Evolutionary conservation across 2,888 invertebrate species (phyloP), one percentile per base, ranked within the genome.

Genomic region (Drosophila seclusa): DNA sequence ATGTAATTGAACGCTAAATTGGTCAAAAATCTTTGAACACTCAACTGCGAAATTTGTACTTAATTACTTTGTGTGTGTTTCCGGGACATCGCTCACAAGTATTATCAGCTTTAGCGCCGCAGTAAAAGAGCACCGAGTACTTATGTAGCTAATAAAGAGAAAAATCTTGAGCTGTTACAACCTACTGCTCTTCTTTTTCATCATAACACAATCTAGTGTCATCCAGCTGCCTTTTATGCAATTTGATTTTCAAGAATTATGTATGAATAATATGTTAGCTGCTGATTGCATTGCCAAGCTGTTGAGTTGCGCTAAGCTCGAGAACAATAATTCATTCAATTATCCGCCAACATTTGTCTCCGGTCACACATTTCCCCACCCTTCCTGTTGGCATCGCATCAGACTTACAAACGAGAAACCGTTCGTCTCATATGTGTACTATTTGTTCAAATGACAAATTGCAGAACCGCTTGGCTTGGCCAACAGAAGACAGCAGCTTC

Each of bases 401-500:
- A 45, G 42, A 53, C 68, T 63, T 54, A 78, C 60, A 65, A 82
- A 71, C 54, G 65, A 61, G 64, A 62, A 78, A 72, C 86, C 87
- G 83, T 85, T 83, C 86, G 69, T 86, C 81, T 78, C 78, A 63
- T 68, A 78, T 80, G 73, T 88, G 85, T 78, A 27, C 36, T 27
- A 88, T 85, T 87, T 87, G 82, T 66, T 73, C 71, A 90, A 89
- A 87, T 87, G 87, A 87, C 90, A 87, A 87, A 87, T 87, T 89
- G 89, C 90, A 74, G 83, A 76, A 78, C 68, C 87, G 90, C 78
- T 73, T 76, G 70, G 53, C 34, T 52, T 57, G 66, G 63, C 77
- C 62, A 68, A 57, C 34, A 50, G 34, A 58, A 61, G 74, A 61
- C 65, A 74, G 67, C 61, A 54, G 50, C 65, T 52, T 42, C 69